Base-by-base conservation (phyloP, 1,140 invertebrate genomes). In the Papilio machaon region DNA sequence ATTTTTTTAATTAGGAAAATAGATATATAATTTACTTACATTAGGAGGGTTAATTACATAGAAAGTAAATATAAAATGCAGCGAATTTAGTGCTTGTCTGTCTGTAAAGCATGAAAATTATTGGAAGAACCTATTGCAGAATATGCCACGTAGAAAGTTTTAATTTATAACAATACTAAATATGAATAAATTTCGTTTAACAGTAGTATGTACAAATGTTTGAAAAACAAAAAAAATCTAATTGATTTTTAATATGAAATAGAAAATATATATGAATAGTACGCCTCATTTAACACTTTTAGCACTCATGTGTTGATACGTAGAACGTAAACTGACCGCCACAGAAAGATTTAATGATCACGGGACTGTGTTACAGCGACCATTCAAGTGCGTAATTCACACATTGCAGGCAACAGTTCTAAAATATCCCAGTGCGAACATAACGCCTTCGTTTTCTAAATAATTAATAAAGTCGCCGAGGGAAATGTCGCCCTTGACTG, bases 401-500 rank as follows among this genome's bases (percentile, higher is more conserved):
- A 88, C 85, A 77, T 89, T 86, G 80, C 82, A 80, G 84, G 84
- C 83, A 86, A 86, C 86, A 86, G 84, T 89, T 90, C 88, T 82
- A 89, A 91, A 91, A 90, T 91, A 92, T 89, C 88, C 82, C 82
- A 80, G 82, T 81, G 82, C 84, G 88, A 88, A 89, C 85, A 70
- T 15, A 87, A 80, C 81, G 79, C 52, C 80, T 84, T 46, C 54
- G 81, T 89, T 89, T 90, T 90, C 90, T 85, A 89, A 90, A 91
- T 92, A 90, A 91, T 87, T 89, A 91, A 92, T 89, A 86, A 80
- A 82, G n/a, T 70, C 76, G 89, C 85, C 85, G 89, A 92, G 87
- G 87, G 91, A 92, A 88, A 86, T 88, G 86, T 88, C 60, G 86
- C 78, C 88, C 87, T 90, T 91, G 89, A 89, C 85, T 87, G 64